These are phyloP conservation scores for Tragelaphus scriptus DNA, from an alignment of 2,113 vertebrate genomes.

Conservation along the genomic window DNA sequence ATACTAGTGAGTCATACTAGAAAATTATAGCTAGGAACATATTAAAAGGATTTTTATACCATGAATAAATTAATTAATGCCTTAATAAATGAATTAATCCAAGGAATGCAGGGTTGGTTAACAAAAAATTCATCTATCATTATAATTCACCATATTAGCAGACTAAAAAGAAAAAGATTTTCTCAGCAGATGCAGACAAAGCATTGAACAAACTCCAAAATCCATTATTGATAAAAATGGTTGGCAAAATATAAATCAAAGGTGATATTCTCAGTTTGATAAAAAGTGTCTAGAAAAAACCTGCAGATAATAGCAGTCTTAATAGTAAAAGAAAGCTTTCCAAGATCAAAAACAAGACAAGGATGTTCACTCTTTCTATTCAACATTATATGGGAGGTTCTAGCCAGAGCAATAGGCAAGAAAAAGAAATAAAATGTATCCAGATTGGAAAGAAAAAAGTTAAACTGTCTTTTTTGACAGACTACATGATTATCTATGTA, in stretches of 20 bases:
- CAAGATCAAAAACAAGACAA: neutral
- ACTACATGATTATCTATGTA: neutral
- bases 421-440: neutral
- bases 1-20: neutral
- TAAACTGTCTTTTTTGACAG: neutral
- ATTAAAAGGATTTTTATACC: neutral
- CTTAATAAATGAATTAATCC: neutral
- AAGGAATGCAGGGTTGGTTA: neutral
- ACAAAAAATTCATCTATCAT: neutral
- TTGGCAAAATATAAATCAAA: neutral
- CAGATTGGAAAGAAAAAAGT: neutral
- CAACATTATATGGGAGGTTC: no score
- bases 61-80: neutral
- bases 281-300: neutral
- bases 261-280: neutral
- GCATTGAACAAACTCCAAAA: neutral
- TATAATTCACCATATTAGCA: neutral
- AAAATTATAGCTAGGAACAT: neutral
- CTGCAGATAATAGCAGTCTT: neutral
- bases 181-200: neutral
- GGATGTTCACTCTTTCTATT: neutral
- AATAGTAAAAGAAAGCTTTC: neutral
- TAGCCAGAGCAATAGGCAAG: neutral
- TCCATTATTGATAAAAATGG: neutral
- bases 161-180: neutral